A percentile compares a stretch with the other conserved stretches of the same genome.
Evolutionary conservation across 2,888 invertebrate genomes (phyloP).

Genomic region (Phaedon cochleariae): DNA sequence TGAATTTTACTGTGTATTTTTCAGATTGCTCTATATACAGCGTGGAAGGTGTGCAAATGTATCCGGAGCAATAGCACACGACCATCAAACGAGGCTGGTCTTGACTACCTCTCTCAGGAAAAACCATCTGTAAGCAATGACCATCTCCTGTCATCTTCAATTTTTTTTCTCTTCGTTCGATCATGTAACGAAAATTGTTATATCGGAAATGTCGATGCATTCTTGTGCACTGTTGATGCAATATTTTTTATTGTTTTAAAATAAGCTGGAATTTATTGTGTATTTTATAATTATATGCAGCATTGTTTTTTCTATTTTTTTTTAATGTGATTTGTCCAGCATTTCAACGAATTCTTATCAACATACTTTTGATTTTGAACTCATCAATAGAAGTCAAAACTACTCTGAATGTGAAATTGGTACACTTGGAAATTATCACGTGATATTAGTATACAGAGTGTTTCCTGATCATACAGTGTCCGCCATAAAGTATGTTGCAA

Average conservation of each 20-base stretch:
- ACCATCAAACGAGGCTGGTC: slow-evolving; percentile 55
- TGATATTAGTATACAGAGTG: too few relatives aligned
- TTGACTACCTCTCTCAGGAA: slow-evolving; percentile 54
- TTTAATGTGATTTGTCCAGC: background rate
- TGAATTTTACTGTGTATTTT: too few relatives aligned
- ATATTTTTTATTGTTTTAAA: slow-evolving; percentile 32
- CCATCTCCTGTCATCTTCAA: slow-evolving; percentile 11
- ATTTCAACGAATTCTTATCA: background rate
- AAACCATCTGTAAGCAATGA: slow-evolving; percentile 41
- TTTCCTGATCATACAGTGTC: too few relatives aligned
- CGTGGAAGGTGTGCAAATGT: slow-evolving; percentile 89
- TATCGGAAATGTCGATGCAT: slow-evolving; percentile 8
- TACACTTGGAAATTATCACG: too few relatives aligned
- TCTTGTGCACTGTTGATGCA: slow-evolving; percentile 36
- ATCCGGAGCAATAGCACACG: slow-evolving; percentile 75
- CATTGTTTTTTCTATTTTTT: background rate
- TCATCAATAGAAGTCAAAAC: too few relatives aligned
- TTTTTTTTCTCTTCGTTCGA: slow-evolving; percentile 1
- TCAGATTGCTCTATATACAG: slow-evolving; percentile 95
- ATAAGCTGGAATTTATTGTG: slow-evolving; percentile 20
- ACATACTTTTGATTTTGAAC: too few relatives aligned
- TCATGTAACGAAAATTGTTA: background rate
- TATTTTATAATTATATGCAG: background rate
- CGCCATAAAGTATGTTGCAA: too few relatives aligned
- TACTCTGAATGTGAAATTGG: background rate